A percentile compares a stretch with the other conserved stretches of the same genome.
These are phyloP conservation scores for Ctenoplectra terminalis DNA, from an alignment of 1,140 invertebrate species.

Conservation along the genomic window DNA sequence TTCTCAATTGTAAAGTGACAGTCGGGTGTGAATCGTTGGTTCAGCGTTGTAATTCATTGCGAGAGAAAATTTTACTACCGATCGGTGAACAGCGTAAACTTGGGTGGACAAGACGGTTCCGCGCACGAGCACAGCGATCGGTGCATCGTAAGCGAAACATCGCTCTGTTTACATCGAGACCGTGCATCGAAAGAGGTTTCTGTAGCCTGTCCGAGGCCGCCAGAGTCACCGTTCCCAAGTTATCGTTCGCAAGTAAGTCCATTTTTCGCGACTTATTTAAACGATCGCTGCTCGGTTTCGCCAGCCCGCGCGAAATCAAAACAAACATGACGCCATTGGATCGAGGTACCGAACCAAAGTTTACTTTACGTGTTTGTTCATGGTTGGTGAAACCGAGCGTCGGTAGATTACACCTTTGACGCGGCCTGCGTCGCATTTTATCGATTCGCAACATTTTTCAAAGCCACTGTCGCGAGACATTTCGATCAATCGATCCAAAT, in stretches of 20 bases:
- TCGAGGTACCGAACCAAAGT: not conserved
- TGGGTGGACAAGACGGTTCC: not conserved
- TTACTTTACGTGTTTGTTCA: constrained; percentile 22
- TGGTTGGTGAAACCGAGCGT: constrained; percentile 28
- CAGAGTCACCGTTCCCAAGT: not conserved
- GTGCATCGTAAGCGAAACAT: not conserved
- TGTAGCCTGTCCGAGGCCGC: not conserved
- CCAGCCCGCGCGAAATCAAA: not conserved
- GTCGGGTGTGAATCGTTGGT: not conserved
- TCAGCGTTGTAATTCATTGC: not conserved
- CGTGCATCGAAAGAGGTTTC: not conserved
- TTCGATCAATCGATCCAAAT: constrained; percentile 31
- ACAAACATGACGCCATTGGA: not conserved
- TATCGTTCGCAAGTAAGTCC: constrained; percentile 13
- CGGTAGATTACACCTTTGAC: constrained; percentile 11
- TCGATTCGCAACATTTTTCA: constrained; percentile 31
- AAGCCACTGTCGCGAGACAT: not conserved
- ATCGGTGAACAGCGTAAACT: not conserved
- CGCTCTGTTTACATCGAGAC: not conserved
- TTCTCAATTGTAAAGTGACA: not conserved
- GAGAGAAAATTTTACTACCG: not conserved
- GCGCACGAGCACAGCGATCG: not conserved
- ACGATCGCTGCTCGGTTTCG: not conserved
- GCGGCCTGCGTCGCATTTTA: constrained; percentile 4
- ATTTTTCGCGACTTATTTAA: constrained; percentile 5